phyloP scores from a whole-genome alignment of 2,113 vertebrate genomes.

The Triplophysa dalaica region DNA sequence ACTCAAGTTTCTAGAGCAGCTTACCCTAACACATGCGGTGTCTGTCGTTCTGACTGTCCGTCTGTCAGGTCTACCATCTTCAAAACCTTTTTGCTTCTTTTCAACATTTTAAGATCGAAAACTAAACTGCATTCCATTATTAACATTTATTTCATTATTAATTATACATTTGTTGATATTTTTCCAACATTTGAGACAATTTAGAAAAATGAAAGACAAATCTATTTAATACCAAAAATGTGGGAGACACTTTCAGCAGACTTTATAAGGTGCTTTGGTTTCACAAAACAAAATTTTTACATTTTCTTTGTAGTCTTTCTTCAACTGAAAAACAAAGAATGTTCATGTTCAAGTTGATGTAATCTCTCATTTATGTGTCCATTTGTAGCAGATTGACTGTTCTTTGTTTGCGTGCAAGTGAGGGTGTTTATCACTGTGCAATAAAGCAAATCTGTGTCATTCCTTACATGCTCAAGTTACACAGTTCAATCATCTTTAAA shows the following conservation, averaged over 20 bases:
- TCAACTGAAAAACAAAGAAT: constrained; percentile 33
- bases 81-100: too few relatives aligned
- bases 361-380: background rate
- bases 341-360: constrained; percentile 11
- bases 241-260: too few relatives aligned
- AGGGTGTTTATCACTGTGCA: background rate
- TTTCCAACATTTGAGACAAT: too few relatives aligned
- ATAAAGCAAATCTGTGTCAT: constrained; percentile 11
- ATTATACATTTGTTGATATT: too few relatives aligned
- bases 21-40: background rate
- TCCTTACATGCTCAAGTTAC: constrained; percentile 3
- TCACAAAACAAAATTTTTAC: too few relatives aligned
- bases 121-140: too few relatives aligned
- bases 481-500: constrained; percentile 57
- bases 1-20: constrained; percentile 51
- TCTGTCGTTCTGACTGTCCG: too few relatives aligned
- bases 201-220: too few relatives aligned
- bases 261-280: background rate
- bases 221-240: too few relatives aligned
- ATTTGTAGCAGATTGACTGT: background rate
- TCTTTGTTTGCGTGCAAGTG: constrained; percentile 12
- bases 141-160: too few relatives aligned
- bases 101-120: too few relatives aligned
- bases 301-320: constrained; percentile 43
- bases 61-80: too few relatives aligned